Percentiles rank a stretch among this genome's conserved stretches.
Evolutionary conservation across 2,888 invertebrate genomes (phyloP).

Genomic region (Pterostichus niger): DNA sequence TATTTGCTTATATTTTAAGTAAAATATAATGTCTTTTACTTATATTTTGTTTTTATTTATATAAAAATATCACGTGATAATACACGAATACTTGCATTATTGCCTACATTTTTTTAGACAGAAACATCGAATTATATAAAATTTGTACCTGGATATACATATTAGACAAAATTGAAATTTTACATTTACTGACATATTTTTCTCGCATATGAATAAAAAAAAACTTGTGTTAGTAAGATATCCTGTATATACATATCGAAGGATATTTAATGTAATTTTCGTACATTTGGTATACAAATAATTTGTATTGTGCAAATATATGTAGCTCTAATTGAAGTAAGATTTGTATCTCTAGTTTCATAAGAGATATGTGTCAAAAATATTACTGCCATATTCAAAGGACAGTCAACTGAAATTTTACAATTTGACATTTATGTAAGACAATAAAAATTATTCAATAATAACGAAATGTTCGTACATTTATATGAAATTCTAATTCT

Average conservation of each 20-base stretch:
- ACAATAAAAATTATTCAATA: constrained; percentile 57
- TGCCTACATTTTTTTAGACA: constrained; percentile 37
- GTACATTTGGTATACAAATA: constrained; percentile 32
- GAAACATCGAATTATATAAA: constrained; percentile 46
- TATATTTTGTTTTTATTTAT: constrained; percentile 23
- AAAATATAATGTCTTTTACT: constrained; percentile 17
- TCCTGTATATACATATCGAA: constrained; percentile 51
- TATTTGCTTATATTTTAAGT: constrained; percentile 37
- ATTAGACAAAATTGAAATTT: constrained; percentile 33
- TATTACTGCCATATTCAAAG: constrained; percentile 27
- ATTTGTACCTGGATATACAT: constrained; percentile 56
- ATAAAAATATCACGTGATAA: constrained; percentile 4
- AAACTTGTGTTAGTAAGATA: constrained; percentile 46
- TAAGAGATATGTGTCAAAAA: constrained; percentile 40
- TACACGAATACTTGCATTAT: not conserved
- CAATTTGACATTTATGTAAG: constrained; percentile 41
- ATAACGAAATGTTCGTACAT: constrained; percentile 1
- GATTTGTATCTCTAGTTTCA: no score
- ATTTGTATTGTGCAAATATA: constrained; percentile 47
- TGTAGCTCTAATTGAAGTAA: constrained; percentile 10
- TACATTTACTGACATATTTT: constrained; percentile 18
- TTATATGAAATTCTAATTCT: constrained; percentile 13
- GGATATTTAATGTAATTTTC: constrained; percentile 50
- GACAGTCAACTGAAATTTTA: constrained; percentile 40
- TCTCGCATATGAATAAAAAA: constrained; percentile 12